Percentiles rank a stretch among this genome's conserved stretches.
Conservation (phyloP, 2,797 vertebrate species). For the Tenualosa ilisha region DNA sequence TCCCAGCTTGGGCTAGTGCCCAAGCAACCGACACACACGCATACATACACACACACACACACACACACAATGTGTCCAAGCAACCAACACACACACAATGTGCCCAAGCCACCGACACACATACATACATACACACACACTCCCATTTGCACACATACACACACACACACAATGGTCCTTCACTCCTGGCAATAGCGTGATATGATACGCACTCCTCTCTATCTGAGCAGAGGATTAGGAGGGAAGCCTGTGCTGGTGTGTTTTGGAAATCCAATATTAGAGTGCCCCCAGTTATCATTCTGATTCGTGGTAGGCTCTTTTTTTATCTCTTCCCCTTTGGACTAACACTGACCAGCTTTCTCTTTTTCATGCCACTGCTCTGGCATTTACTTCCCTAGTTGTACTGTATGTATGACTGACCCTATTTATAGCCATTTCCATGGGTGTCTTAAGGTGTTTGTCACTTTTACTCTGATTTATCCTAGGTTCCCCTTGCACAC, state of each 20-base stretch:
- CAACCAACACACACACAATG: neutral
- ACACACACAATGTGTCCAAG: neutral
- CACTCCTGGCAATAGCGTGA: neutral
- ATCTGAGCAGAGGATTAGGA: slow-evolving; percentile 13
- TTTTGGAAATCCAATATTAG: slow-evolving; percentile 15
- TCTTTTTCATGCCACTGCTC: neutral
- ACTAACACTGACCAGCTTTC: neutral
- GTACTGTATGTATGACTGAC: neutral
- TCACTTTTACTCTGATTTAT: slow-evolving; percentile 43
- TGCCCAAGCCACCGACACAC: neutral
- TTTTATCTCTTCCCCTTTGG: neutral
- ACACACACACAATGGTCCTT: neutral
- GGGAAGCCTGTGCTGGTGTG: neutral
- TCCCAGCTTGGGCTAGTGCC: neutral
- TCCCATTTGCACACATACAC: neutral
- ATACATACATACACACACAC: neutral
- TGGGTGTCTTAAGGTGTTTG: slow-evolving; percentile 49
- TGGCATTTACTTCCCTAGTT: neutral
- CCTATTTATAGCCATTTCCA: slow-evolving; percentile 53
- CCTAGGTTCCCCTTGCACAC: slow-evolving; percentile 29
- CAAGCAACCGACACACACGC: neutral
- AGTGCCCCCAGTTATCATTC: neutral
- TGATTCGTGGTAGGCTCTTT: neutral
- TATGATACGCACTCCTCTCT: slow-evolving; percentile 1
- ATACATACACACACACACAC: slow-evolving; percentile 3